These are phyloP conservation scores for Heliconius hewitsoni DNA, from an alignment of 1,140 invertebrate genomes.

Conservation along the genomic window DNA sequence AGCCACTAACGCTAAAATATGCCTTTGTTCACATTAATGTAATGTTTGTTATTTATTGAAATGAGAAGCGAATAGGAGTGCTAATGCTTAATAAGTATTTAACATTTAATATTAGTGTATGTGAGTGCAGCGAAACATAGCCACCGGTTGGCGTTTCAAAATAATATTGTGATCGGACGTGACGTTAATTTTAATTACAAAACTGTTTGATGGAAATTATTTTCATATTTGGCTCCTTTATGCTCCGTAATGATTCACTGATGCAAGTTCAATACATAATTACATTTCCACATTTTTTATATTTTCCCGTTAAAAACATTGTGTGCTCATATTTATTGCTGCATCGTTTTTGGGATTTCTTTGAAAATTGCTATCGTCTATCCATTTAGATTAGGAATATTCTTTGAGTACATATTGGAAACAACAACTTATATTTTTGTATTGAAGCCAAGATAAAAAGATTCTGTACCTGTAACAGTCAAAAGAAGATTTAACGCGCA, in stretches of 20 bases:
- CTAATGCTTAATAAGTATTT: too few species aligned
- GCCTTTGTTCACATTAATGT: background rate
- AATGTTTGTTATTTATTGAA: background rate
- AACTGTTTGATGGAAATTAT: background rate
- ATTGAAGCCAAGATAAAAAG: background rate
- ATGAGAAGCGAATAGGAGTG: too few species aligned
- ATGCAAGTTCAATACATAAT: background rate
- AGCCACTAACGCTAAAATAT: background rate
- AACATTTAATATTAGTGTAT: too few species aligned
- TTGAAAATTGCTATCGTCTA: too few species aligned
- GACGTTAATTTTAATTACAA: background rate
- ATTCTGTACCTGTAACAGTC: conserved; percentile 93
- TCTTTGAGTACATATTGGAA: too few species aligned
- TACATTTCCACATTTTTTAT: too few species aligned
- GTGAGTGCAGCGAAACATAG: too few species aligned
- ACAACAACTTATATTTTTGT: background rate
- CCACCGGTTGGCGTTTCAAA: too few species aligned
- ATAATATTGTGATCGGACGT: background rate
- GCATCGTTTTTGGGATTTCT: too few species aligned
- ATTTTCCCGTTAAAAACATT: too few species aligned
- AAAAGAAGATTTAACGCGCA: conserved; percentile 96
- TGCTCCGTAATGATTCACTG: background rate
- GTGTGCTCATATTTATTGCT: too few species aligned
- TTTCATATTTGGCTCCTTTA: background rate
- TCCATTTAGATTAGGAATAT: too few species aligned